These are phyloP conservation scores for Prionailurus bengalensis DNA, from an alignment of 2,113 vertebrate genomes.

Conservation along the genomic window DNA sequence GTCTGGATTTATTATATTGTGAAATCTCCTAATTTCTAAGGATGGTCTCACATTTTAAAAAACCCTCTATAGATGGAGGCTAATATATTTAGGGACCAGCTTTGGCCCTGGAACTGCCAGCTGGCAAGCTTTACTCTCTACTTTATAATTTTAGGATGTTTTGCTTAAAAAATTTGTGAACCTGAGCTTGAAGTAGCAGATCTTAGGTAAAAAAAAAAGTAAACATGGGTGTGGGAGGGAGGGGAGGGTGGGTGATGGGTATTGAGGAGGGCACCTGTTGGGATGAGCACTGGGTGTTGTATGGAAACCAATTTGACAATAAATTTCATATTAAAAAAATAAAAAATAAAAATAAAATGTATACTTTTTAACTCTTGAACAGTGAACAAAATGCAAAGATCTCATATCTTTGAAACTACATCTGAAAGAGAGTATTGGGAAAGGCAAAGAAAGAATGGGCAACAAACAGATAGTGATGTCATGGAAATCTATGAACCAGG, in stretches of 20 bases:
- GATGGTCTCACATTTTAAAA: neutral
- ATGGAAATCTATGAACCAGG: neutral
- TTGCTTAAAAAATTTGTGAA: slow-evolving; percentile 14
- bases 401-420: neutral
- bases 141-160: neutral
- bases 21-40: neutral
- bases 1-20: neutral
- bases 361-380: neutral
- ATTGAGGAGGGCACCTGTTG: too few species aligned
- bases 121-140: neutral
- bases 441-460: slow-evolving; percentile 23
- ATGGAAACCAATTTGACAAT: too few species aligned
- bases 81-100: neutral
- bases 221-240: too few species aligned
- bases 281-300: too few species aligned
- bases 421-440: neutral
- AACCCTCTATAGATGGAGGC: neutral
- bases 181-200: neutral
- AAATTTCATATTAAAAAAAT: neutral
- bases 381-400: neutral
- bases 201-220: neutral
- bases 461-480: neutral
- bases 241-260: too few species aligned
- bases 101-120: neutral
- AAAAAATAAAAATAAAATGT: too few species aligned